These are phyloP conservation scores for Lagopus muta DNA, from an alignment of 2,113 vertebrate species.

Conservation along the genomic window DNA sequence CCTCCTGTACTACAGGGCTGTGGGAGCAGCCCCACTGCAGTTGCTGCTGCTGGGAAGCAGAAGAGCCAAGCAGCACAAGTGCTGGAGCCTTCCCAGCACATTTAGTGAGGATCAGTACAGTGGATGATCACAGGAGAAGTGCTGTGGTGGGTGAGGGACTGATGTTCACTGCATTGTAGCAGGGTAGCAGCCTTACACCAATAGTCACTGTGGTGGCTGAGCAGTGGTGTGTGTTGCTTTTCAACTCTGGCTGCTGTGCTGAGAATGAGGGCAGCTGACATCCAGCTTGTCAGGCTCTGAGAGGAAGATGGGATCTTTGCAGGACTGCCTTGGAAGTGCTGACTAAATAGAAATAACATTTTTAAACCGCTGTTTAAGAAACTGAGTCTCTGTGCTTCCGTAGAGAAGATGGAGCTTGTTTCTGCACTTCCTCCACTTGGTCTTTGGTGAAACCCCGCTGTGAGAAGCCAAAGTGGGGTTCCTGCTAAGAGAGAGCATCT, in stretches of 20 bases:
- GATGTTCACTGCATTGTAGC: not conserved
- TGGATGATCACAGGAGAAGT: not conserved
- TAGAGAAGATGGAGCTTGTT: not conserved
- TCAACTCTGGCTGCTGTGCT: not conserved
- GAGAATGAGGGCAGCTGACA: not conserved
- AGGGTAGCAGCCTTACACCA: not conserved
- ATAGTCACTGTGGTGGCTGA: not conserved
- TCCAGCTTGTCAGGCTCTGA: not conserved
- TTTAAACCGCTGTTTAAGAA: not conserved
- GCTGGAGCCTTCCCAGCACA: not conserved
- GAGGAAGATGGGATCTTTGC: not conserved
- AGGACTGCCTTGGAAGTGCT: not conserved
- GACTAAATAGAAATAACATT: not conserved
- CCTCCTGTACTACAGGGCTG: not conserved
- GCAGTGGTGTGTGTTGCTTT: not conserved
- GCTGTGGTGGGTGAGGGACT: rapidly evolving
- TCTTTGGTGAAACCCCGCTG: not conserved
- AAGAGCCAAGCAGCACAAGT: not conserved
- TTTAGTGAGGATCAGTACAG: not conserved
- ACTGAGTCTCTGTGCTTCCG: not conserved
- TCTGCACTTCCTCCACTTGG: not conserved
- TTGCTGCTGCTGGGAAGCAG: not conserved
- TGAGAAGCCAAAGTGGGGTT: not conserved
- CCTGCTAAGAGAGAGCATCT: not conserved
- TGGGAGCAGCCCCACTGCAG: not conserved